A percentile compares a stretch with the other conserved stretches of the same genome.
Evolutionary conservation across 2,113 vertebrate genomes (phyloP).

Genomic region (Eudyptes chrysolophus): DNA sequence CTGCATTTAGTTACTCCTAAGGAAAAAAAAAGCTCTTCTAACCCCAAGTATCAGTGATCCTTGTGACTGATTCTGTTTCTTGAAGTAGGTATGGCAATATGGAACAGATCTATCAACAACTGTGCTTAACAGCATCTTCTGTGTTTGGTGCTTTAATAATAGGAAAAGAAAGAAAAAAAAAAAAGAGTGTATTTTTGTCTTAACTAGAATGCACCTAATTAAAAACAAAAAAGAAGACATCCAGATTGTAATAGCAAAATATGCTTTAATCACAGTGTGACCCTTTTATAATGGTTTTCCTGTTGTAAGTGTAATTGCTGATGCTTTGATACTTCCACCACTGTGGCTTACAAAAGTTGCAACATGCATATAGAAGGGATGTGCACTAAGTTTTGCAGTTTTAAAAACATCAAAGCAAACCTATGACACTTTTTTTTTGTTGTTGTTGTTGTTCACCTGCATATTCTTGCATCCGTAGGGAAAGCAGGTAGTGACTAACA

Average conservation of each 20-base stretch:
- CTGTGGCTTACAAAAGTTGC: background rate
- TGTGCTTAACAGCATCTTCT: background rate
- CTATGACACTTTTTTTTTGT: background rate
- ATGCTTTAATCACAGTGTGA: background rate
- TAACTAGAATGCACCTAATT: background rate
- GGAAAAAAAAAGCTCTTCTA: background rate
- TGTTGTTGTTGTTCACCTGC: background rate
- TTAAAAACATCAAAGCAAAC: conserved; percentile 4
- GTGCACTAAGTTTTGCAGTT: background rate
- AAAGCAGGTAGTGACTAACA: background rate
- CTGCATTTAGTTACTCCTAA: background rate
- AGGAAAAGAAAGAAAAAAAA: background rate
- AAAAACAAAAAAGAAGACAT: background rate
- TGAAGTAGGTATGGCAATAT: background rate
- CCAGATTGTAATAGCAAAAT: background rate
- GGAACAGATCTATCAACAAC: background rate
- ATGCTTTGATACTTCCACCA: conserved; percentile 27
- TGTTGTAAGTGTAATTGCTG: conserved; percentile 6
- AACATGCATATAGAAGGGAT: background rate
- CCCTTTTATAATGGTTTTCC: conserved; percentile 6
- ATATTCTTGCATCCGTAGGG: background rate
- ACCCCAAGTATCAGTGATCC: background rate
- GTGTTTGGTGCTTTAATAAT: background rate
- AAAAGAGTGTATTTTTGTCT: background rate
- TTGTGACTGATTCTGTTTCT: background rate